Conservation (phyloP, 1,140 invertebrate genomes). For the Bombus consobrinus region DNA sequence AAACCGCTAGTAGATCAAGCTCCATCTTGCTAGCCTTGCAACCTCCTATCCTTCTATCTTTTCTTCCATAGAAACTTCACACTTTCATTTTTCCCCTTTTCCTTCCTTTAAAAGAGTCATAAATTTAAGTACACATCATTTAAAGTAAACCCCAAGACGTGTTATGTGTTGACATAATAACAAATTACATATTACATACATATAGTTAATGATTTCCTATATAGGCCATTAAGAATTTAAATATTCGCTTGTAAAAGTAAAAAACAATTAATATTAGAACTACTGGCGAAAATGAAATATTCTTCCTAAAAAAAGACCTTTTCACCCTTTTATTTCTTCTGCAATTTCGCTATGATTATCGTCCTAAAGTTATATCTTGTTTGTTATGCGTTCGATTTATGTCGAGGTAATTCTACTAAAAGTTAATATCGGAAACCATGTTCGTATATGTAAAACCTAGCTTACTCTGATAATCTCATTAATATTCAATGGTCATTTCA, state of each 20-base stretch:
- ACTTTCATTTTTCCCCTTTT: background rate
- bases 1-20: background rate
- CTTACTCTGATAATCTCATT: slow-evolving; percentile 4
- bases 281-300: no score
- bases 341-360: no score
- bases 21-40: background rate
- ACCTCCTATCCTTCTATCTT: background rate
- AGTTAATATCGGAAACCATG: background rate
- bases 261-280: no score
- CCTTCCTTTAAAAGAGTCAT: background rate
- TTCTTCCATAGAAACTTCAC: background rate
- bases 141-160: background rate
- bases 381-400: background rate
- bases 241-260: no score
- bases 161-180: no score
- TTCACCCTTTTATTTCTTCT: background rate
- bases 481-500: slow-evolving; percentile 11
- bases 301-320: no score
- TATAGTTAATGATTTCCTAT: no score
- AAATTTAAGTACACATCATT: background rate
- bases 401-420: background rate
- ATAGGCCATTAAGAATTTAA: no score
- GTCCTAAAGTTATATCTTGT: no score
- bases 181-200: no score
- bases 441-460: slow-evolving; percentile 1